Conservation (phyloP, 1,140 invertebrate species). For the Lucilia sericata region DNA sequence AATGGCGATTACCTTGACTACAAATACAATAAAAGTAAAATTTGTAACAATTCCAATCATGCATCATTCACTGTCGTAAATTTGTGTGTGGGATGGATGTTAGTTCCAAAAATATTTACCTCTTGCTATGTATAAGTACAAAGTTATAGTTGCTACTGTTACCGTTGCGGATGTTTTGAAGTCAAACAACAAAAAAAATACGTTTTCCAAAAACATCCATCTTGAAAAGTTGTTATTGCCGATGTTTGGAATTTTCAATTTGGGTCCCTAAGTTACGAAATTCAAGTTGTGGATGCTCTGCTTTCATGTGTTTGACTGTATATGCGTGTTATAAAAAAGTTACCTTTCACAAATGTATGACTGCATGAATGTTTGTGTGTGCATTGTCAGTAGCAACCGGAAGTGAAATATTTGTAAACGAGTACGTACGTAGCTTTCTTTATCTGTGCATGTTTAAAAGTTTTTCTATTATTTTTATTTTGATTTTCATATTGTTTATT, state of each 20-base stretch:
- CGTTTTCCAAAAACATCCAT: conserved; percentile 8
- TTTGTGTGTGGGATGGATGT: neutral
- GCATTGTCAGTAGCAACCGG: conserved; percentile 41
- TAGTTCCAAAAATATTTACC: neutral
- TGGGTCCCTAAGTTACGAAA: conserved; percentile 29
- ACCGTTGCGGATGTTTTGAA: neutral
- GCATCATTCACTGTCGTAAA: neutral
- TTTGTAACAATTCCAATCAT: neutral
- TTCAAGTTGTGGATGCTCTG: neutral
- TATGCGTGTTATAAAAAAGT: neutral
- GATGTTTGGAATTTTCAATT: conserved; percentile 40
- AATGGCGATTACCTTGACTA: conserved; percentile 4
- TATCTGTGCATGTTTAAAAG: neutral
- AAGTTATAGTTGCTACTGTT: neutral
- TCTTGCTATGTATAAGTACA: neutral
- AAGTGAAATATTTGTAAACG: conserved; percentile 39
- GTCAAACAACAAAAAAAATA: neutral
- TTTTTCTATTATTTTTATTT: neutral
- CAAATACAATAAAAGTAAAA: neutral
- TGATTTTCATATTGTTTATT: neutral
- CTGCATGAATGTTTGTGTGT: neutral
- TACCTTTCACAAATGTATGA: neutral
- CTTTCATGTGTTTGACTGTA: no score
- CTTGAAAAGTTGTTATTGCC: conserved; percentile 31
- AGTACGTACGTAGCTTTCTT: neutral